A percentile compares a stretch with the other conserved stretches of the same genome.
phyloP scores from a whole-genome alignment of 1,140 invertebrate species.

The Zaprionus capensis region DNA sequence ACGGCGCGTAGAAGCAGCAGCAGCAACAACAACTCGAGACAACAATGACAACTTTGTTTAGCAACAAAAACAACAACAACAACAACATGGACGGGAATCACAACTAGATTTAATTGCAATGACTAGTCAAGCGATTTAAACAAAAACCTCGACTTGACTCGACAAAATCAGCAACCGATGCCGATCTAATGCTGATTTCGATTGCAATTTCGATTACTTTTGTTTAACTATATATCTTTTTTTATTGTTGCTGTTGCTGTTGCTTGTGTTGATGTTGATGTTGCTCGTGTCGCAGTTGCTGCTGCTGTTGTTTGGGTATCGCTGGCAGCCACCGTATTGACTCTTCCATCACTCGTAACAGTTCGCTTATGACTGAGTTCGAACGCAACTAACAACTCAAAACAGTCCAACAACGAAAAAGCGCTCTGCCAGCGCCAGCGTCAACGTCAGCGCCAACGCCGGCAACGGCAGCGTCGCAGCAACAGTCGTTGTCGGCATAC shows the following conservation, averaged over 20 bases:
- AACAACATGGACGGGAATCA: constrained; percentile 28
- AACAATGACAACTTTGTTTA: constrained; percentile 18
- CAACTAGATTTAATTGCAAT: constrained; percentile 26
- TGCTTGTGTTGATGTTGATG: constrained; percentile 19
- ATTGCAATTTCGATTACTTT: constrained; percentile 15
- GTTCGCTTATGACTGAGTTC: constrained; percentile 72
- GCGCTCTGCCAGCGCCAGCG: constrained; percentile 24
- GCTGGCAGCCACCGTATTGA: constrained; percentile 55
- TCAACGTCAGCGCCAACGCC: constrained; percentile 10
- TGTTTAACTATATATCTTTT: constrained; percentile 4
- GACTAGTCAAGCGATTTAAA: constrained; percentile 29
- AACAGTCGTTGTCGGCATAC: constrained; percentile 20
- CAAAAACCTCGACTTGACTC: constrained; percentile 21
- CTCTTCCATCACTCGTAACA: constrained; percentile 74
- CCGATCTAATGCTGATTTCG: constrained; percentile 9
- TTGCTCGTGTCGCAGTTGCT: constrained; percentile 29
- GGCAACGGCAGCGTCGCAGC: constrained; percentile 14
- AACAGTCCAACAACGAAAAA: constrained; percentile 37
- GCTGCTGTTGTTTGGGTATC: constrained; percentile 20
- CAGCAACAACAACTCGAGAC: constrained; percentile 1
- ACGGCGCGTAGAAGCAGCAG: neutral
- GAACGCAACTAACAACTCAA: constrained; percentile 67
- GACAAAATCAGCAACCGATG: constrained; percentile 13
- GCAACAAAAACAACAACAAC: constrained; percentile 13
- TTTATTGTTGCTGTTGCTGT: constrained; percentile 16